Evolutionary conservation across 2,888 invertebrate genomes (phyloP), one percentile per base, ranked within the genome.

Genomic region (Meiosimyza decipiens): DNA sequence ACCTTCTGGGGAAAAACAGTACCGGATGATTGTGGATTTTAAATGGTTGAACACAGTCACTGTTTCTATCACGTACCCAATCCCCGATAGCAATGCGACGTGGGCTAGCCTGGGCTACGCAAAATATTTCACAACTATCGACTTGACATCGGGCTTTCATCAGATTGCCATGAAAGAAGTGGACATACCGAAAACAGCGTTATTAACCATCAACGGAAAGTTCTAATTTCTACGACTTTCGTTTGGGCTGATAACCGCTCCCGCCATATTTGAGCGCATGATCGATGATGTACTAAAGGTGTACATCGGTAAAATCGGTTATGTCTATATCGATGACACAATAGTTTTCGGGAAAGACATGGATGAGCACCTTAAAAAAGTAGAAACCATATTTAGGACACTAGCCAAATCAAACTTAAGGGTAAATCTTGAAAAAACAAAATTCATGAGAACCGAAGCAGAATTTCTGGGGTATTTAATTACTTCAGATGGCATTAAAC

Each of bases 161-260:
- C 52, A 52, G 16, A 52, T 52, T 52, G n/a, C 52, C 6, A 52
- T 52, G 52, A 52, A 52, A 52, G 15, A 15, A 52, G 4, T 1
- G 6, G 52, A 52, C 16, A 16, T 52, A 15, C 52, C 6, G 12
- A 52, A 52, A 52, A 52, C 52, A 52, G 52, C 52, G 16, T 52
- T 40, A 5, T 62, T 11, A 9, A 62, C 33, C 7, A 62, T 22
- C 2, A 22, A 22, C 22, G 22, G 22, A 22, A 22, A 22, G 22
- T 22, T 2, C 22, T 1, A 22, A 16, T 62, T 62, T 62, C 7
- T 40, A 13, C 5, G 62, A 62, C 47, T 62, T 12, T 40, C 62
- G 40, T 62, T 62, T 40, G 62, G 62, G 3, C 15, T 62, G n/a
- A 62, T 40, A 62, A 62, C 40, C 33, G 62, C 47, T 40, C 62